Base-by-base conservation (phyloP, 2,888 invertebrate species). In the Terebella lapidaria region DNA sequence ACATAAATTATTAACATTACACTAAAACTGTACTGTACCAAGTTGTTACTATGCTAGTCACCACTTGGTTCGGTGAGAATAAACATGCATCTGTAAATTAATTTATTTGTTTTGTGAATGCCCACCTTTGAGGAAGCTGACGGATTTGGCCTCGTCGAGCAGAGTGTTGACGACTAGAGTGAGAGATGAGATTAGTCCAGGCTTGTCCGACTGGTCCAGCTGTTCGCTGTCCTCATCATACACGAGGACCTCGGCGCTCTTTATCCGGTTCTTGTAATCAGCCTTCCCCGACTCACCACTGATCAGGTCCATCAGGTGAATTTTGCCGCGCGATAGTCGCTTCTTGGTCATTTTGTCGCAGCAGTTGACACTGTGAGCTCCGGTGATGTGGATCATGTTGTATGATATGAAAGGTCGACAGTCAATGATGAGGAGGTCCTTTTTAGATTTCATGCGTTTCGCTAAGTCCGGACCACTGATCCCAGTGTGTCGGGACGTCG, bases 371-470 rank as follows among this genome's bases (percentile, higher is more conserved):
- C 89, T 89, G 24, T 78, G 61, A 27, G 78, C 86, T 45, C 87
- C 87, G 60, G 83, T 54, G 65, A 89, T 85, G 79, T 89, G 89
- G 74, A 85, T 85, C 66, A 85, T 83, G 76, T 88, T 88, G 81
- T 86, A 88, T 60, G 86, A 85, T 67, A 88, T 84, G 77, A 88
- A 88, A 1, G 88, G 85, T 52, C 88, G 83, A 75, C 87, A 87
- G 75, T 88, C 88, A n/a, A n/a, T n/a, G n/a, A n/a, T n/a, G n/a
- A n/a, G n/a, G 56, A 88, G 76, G 4, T 87, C 75, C 20, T 87
- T 81, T 70, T 83, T 83, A 56, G 69, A 26, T 20, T n/a, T n/a
- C 20, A 10, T 28, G 49, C n/a, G n/a, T n/a, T n/a, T n/a, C n/a
- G n/a, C n/a, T n/a, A n/a, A n/a, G n/a, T n/a, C n/a, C n/a, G n/a